Conservation (phyloP, 2,797 vertebrate species). For the Podarcis siculus region DNA sequence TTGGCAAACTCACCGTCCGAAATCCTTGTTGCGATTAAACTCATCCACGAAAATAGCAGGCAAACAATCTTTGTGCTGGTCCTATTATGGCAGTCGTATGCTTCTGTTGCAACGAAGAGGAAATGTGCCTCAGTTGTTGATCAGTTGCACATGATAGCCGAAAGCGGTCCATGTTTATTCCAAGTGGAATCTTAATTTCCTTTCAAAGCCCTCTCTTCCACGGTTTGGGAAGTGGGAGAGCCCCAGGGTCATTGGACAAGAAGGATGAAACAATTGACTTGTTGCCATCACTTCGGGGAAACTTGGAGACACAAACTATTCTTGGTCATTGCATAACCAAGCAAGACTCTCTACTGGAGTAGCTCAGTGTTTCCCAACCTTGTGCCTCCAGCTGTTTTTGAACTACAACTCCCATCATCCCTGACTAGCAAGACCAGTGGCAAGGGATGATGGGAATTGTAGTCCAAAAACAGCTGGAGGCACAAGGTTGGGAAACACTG, state of each 20-base stretch:
- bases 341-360: too few relatives aligned
- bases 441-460: too few relatives aligned
- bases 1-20: not conserved
- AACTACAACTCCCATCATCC: too few relatives aligned
- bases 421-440: too few relatives aligned
- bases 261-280: not conserved
- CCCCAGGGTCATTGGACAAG: not conserved
- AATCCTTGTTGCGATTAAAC: conserved; percentile 8
- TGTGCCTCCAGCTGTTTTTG: too few relatives aligned
- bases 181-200: conserved; percentile 13
- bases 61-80: not conserved
- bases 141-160: conserved; percentile 33
- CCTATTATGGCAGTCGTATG: not conserved
- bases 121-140: not conserved
- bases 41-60: conserved; percentile 10
- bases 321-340: not conserved
- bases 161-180: conserved; percentile 3
- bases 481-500: too few relatives aligned
- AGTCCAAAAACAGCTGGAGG: too few relatives aligned
- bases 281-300: not conserved
- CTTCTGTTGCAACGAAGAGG: conserved; percentile 1
- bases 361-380: too few relatives aligned
- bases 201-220: not conserved
- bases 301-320: not conserved
- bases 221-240: not conserved